Evolutionary conservation across 2,113 vertebrate species (phyloP).

Genomic region (Diadophis punctatus): DNA sequence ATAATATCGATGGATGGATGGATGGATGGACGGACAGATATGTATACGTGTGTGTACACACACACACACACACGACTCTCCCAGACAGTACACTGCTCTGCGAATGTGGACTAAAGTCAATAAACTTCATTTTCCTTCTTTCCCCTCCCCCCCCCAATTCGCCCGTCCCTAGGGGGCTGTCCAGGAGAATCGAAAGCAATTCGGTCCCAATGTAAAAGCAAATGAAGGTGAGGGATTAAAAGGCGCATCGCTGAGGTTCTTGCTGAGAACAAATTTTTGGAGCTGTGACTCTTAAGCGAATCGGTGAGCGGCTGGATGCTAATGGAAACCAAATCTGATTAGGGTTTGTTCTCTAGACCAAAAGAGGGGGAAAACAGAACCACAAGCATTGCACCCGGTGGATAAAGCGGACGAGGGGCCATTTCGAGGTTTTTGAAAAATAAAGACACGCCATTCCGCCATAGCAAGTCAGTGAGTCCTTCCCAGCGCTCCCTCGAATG

Average conservation of each 20-base stretch:
- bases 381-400: fast-evolving
- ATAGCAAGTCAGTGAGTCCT: no score
- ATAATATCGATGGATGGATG: no score
- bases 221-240: background rate
- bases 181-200: background rate
- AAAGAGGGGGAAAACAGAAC: background rate
- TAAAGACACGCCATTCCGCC: background rate
- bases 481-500: background rate
- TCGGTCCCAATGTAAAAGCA: background rate
- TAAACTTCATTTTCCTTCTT: background rate
- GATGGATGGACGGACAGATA: no score
- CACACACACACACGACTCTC: no score
- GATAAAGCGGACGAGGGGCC: background rate
- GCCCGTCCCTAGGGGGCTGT: background rate
- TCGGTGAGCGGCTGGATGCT: background rate
- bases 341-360: background rate
- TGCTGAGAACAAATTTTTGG: background rate
- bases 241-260: background rate
- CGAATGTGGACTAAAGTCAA: background rate
- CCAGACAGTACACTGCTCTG: background rate
- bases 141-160: background rate
- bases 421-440: background rate
- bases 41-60: no score
- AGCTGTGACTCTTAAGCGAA: background rate
- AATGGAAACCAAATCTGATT: background rate